phyloP scores from a whole-genome alignment of 1,140 invertebrate genomes.

The Drosophila navojoa region DNA sequence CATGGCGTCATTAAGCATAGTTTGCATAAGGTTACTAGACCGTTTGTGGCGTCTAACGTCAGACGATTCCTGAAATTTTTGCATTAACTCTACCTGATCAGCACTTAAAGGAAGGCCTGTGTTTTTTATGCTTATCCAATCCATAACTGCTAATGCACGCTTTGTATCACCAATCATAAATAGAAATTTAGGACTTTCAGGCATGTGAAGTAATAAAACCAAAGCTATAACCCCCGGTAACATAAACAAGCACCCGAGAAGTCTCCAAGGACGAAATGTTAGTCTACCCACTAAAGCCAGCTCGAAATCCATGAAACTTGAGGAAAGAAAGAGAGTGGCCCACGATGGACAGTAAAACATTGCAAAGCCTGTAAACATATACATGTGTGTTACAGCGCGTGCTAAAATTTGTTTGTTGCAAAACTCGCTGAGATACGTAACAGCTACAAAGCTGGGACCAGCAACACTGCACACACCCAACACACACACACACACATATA shows the following conservation, averaged over 20 bases:
- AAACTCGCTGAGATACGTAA: slow-evolving; percentile 64
- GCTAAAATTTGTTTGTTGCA: slow-evolving; percentile 54
- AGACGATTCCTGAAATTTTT: slow-evolving; percentile 20
- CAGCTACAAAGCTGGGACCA: slow-evolving; percentile 62
- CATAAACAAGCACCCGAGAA: slow-evolving; percentile 46
- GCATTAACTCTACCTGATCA: slow-evolving; percentile 46
- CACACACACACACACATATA: no score
- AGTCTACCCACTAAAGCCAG: slow-evolving; percentile 7
- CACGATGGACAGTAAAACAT: slow-evolving; percentile 56
- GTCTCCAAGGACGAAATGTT: slow-evolving; percentile 49
- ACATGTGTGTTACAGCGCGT: slow-evolving; percentile 56
- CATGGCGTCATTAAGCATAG: slow-evolving; percentile 59
- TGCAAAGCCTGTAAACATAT: slow-evolving; percentile 65
- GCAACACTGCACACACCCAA: slow-evolving; percentile 48
- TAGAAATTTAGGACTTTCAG: slow-evolving; percentile 64
- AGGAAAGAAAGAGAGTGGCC: slow-evolving; percentile 34
- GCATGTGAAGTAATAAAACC: slow-evolving; percentile 52
- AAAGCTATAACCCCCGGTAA: slow-evolving; percentile 56
- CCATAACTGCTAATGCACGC: slow-evolving; percentile 43
- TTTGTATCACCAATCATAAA: slow-evolving; percentile 54
- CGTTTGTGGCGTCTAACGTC: slow-evolving; percentile 10
- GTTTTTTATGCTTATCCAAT: slow-evolving; percentile 54
- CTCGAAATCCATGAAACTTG: slow-evolving; percentile 50
- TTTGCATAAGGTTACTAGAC: slow-evolving; percentile 21
- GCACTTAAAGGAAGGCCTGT: slow-evolving; percentile 39